Conservation (phyloP, 2,113 vertebrate genomes). For the Megalops atlanticus region DNA sequence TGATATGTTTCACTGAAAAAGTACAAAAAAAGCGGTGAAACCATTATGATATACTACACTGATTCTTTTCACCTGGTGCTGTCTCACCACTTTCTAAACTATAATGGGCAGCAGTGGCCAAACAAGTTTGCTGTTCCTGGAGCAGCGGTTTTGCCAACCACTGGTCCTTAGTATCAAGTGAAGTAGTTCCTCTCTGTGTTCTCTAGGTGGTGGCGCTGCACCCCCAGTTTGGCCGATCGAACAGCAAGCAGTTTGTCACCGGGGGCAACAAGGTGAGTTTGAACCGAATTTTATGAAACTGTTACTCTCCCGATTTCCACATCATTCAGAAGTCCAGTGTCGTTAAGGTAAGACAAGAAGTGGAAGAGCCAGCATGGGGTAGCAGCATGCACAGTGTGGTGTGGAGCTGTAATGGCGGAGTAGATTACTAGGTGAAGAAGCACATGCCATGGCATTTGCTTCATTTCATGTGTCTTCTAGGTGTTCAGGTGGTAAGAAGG, state of each 20-base stretch:
- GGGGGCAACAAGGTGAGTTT: slow-evolving; percentile 92
- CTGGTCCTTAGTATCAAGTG: background rate
- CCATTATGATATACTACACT: background rate
- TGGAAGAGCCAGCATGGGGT: background rate
- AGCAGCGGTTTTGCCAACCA: background rate
- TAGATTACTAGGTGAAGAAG: too few species aligned
- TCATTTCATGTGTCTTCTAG: too few species aligned
- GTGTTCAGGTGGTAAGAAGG: too few species aligned
- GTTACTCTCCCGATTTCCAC: background rate
- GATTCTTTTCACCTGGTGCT: background rate
- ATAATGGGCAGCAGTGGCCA: too few species aligned
- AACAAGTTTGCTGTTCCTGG: background rate
- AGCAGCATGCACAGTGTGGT: background rate
- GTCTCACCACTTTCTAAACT: background rate
- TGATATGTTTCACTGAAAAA: background rate
- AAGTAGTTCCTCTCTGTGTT: slow-evolving; percentile 18
- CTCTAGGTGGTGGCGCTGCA: slow-evolving; percentile 83
- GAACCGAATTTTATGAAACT: too few species aligned
- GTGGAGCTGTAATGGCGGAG: background rate
- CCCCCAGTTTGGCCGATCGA: slow-evolving; percentile 89
- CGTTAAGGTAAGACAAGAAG: background rate
- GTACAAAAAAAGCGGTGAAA: background rate
- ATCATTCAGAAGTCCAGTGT: background rate
- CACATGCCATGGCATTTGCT: too few species aligned
- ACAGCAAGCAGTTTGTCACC: slow-evolving; percentile 96